phyloP scores from a whole-genome alignment of 2,113 vertebrate species.

The Spermophilus dauricus region DNA sequence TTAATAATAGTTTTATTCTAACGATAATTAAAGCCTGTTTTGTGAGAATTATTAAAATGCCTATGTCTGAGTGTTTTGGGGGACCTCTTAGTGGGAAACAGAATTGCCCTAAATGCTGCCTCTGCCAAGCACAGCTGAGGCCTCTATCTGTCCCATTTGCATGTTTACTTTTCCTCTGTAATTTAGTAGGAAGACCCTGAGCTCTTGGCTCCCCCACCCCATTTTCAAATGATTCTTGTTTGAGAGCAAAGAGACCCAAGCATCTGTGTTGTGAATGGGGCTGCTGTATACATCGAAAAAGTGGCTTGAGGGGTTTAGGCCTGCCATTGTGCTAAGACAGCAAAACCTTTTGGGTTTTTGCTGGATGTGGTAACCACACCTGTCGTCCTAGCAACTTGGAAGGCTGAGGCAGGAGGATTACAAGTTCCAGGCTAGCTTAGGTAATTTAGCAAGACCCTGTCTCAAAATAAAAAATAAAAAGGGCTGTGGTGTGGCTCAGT shows the following conservation, averaged over 20 bases:
- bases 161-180: not conserved
- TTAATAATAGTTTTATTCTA: not conserved
- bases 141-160: not conserved
- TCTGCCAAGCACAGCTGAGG: not conserved
- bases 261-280: not conserved
- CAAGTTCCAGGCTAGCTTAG: too few species aligned
- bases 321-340: not conserved
- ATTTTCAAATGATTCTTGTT: slow-evolving; percentile 25
- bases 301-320: not conserved
- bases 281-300: not conserved
- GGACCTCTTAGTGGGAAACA: not conserved
- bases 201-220: not conserved
- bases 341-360: not conserved
- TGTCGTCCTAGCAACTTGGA: too few species aligned
- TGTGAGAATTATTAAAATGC: slow-evolving; percentile 11
- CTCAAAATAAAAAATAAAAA: too few species aligned
- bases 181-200: not conserved
- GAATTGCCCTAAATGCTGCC: not conserved
- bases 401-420: too few species aligned
- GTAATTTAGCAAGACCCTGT: too few species aligned
- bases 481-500: too few species aligned
- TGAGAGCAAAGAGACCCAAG: not conserved
- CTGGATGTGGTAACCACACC: too few species aligned
- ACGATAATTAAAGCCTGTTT: not conserved
- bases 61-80: not conserved